Evolutionary conservation across 2,888 invertebrate species (phyloP).

Genomic region (Bhutanitis thaidina): DNA sequence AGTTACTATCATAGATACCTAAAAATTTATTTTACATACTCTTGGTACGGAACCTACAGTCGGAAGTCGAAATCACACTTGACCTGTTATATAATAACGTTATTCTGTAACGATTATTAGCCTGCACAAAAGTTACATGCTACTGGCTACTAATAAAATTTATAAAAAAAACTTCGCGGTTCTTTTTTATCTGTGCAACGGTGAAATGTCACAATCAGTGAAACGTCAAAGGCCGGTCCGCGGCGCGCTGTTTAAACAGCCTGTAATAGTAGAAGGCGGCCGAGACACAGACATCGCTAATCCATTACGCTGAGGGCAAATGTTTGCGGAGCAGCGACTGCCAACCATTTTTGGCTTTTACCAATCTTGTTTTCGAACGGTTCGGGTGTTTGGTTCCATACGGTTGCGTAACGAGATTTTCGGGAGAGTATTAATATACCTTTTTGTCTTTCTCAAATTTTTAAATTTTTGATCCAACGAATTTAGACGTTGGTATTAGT

Average conservation of each 20-base stretch:
- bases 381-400: slow-evolving; percentile 17
- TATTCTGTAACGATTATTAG: too few relatives aligned
- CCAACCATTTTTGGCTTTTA: slow-evolving; percentile 20
- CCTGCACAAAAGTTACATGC: too few relatives aligned
- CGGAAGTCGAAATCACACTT: too few relatives aligned
- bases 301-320: slow-evolving; percentile 29
- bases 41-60: too few relatives aligned
- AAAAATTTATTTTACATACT: too few relatives aligned
- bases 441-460: too few relatives aligned
- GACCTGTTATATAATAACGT: too few relatives aligned
- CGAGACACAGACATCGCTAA: slow-evolving; percentile 28
- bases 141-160: too few relatives aligned
- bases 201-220: not conserved
- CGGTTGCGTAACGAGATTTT: slow-evolving; percentile 15
- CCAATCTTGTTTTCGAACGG: slow-evolving; percentile 10
- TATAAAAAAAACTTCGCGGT: too few relatives aligned
- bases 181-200: slow-evolving; percentile 11
- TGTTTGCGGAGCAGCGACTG: slow-evolving; percentile 26
- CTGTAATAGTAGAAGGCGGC: slow-evolving; percentile 36
- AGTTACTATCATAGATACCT: too few relatives aligned
- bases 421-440: not conserved
- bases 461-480: too few relatives aligned
- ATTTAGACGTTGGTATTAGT: too few relatives aligned
- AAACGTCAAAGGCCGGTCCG: slow-evolving; percentile 5
- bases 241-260: slow-evolving; percentile 26